A percentile compares a stretch with the other conserved stretches of the same genome.
phyloP scores from a whole-genome alignment of 2,797 vertebrate species.

The Pampus argenteus region DNA sequence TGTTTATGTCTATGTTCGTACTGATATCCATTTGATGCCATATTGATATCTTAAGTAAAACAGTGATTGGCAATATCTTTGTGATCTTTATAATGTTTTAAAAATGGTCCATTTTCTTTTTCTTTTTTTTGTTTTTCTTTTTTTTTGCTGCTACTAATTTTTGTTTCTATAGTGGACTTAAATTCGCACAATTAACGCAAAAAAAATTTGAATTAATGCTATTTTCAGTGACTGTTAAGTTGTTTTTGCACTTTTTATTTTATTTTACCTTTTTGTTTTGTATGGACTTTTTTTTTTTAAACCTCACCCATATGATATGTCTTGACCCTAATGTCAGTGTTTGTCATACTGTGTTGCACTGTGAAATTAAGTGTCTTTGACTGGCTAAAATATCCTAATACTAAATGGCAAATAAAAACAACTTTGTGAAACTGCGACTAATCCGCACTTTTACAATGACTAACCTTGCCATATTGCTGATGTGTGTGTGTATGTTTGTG shows the following conservation, averaged over 20 bases:
- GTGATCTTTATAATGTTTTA: constrained; percentile 84
- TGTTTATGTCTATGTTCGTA: constrained; percentile 74
- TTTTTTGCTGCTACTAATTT: constrained; percentile 87
- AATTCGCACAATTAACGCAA: constrained; percentile 80
- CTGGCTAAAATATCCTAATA: constrained; percentile 81
- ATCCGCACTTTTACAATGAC: constrained; percentile 84
- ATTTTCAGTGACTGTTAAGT: constrained; percentile 79
- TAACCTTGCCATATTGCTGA: constrained; percentile 72
- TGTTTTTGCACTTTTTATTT: constrained; percentile 83
- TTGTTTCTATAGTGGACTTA: constrained; percentile 71
- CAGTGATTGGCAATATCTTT: constrained; percentile 78
- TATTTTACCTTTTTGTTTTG: constrained; percentile 68
- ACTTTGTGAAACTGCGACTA: constrained; percentile 85
- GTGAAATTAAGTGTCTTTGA: constrained; percentile 85
- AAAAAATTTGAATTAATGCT: constrained; percentile 75
- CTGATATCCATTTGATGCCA: constrained; percentile 83
- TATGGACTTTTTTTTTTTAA: constrained; percentile 69
- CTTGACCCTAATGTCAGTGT: constrained; percentile 80
- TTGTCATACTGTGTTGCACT: constrained; percentile 84
- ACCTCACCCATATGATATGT: constrained; percentile 76
- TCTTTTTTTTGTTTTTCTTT: constrained; percentile 48
- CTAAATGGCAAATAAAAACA: constrained; percentile 86
- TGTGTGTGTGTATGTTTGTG: constrained; percentile 38
- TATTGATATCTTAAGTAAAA: constrained; percentile 84
- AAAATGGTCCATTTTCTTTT: constrained; percentile 72